Conservation (phyloP, 2,888 invertebrate genomes). For the Drosophila mettleri region DNA sequence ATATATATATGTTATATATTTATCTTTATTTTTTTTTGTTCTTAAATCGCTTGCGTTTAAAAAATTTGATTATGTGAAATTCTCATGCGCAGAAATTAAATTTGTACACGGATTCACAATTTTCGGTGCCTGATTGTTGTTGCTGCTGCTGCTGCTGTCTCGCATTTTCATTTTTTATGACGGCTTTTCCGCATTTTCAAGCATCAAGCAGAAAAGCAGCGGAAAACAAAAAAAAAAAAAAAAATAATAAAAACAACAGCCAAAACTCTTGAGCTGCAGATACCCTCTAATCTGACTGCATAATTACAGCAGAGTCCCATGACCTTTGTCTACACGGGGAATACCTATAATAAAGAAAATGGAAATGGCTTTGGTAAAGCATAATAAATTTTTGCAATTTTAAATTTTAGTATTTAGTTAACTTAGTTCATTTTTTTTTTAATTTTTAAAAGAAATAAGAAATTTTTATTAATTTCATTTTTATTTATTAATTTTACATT, state of each 20-base stretch:
- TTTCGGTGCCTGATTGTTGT: conserved; percentile 38
- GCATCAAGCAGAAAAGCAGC: conserved; percentile 53
- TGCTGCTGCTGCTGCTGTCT: conserved; percentile 36
- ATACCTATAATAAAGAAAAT: no score
- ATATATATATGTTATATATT: not conserved
- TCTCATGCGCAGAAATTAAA: conserved; percentile 71
- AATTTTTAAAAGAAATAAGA: no score
- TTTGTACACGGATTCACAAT: conserved; percentile 76
- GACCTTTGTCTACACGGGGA: no score
- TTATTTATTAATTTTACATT: no score
- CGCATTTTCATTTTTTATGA: conserved; percentile 68
- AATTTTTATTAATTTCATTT: no score
- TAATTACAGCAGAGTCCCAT: no score
- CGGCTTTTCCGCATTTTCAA: conserved; percentile 71
- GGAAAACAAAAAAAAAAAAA: conserved; percentile 27
- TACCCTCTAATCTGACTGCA: not conserved
- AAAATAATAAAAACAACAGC: no score
- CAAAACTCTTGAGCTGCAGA: not conserved
- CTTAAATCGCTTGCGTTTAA: conserved; percentile 76
- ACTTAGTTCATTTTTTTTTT: no score
- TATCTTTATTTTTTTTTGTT: conserved; percentile 1
- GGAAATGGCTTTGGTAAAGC: no score
- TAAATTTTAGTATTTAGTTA: no score
- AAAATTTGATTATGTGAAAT: conserved; percentile 79
- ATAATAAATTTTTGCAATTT: no score